Conservation (phyloP, 2,888 invertebrate genomes). For the Eupithecia abbreviata region DNA sequence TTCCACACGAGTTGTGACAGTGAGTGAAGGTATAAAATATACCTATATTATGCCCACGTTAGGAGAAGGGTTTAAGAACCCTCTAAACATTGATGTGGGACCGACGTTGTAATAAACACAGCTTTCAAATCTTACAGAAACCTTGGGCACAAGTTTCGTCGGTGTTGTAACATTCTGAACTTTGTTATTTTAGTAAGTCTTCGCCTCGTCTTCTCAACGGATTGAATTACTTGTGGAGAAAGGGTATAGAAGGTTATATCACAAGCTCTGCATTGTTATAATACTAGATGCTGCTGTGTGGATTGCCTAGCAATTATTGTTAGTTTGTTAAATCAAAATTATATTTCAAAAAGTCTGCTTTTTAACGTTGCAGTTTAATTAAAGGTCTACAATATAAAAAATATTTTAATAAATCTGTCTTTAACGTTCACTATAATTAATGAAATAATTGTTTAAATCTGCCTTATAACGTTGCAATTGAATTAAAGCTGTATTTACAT, state of each 20-base stretch:
- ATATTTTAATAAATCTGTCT: too few species aligned
- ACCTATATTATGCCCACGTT: not conserved
- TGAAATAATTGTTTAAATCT: too few species aligned
- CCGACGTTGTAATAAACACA: not conserved
- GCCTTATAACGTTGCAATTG: too few species aligned
- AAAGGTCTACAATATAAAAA: too few species aligned
- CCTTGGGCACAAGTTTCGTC: conserved; percentile 1
- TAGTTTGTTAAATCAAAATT: too few species aligned
- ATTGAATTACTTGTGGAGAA: not conserved
- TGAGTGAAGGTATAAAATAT: conserved; percentile 3
- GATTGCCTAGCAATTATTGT: not conserved
- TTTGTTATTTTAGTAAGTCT: not conserved
- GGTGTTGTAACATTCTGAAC: not conserved
- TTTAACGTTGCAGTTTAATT: too few species aligned
- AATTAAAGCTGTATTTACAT: too few species aligned
- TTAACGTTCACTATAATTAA: too few species aligned
- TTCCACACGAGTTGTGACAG: not conserved
- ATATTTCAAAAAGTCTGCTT: too few species aligned
- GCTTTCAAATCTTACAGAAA: not conserved
- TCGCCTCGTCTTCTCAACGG: not conserved
- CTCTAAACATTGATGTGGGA: conserved; percentile 12
- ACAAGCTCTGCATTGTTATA: not conserved
- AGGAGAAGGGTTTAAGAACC: conserved; percentile 8
- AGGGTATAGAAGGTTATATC: not conserved
- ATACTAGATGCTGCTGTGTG: not conserved